A percentile compares a stretch with the other conserved stretches of the same genome.
Conservation (phyloP, 2,797 vertebrate genomes). For the Salarias fasciatus region DNA sequence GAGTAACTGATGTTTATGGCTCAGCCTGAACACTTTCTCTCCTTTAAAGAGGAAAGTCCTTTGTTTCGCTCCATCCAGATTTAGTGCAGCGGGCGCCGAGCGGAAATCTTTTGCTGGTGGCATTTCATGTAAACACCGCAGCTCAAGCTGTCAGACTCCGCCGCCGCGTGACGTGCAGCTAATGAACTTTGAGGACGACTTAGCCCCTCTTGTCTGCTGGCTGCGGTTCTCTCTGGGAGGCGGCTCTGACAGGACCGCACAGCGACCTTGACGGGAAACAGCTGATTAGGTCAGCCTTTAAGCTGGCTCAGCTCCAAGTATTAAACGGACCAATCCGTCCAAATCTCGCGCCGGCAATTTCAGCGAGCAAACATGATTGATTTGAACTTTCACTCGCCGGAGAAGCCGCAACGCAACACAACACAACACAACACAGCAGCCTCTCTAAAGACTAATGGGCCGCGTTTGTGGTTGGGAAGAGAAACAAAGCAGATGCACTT, state of each 20-base stretch:
- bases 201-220: constrained; percentile 38
- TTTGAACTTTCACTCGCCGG: constrained; percentile 60
- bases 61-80: neutral
- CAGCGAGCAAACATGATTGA: constrained; percentile 70
- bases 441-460: constrained; percentile 64
- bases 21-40: neutral
- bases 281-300: constrained; percentile 80
- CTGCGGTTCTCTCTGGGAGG: constrained; percentile 46
- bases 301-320: constrained; percentile 68
- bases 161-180: constrained; percentile 30
- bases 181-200: constrained; percentile 71
- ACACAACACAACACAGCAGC: constrained; percentile 34
- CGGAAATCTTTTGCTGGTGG: constrained; percentile 1
- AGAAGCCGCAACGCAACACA: constrained; percentile 37
- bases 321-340: constrained; percentile 70
- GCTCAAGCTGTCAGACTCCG: constrained; percentile 33
- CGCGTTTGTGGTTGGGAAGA: constrained; percentile 31
- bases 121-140: constrained; percentile 34
- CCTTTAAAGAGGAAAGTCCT: too few species aligned
- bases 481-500: constrained; percentile 40
- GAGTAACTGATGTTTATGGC: neutral
- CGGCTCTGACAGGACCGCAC: constrained; percentile 44
- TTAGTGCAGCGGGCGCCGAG: constrained; percentile 1
- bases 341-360: constrained; percentile 67
- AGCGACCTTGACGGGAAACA: constrained; percentile 72